Evolutionary conservation across 2,888 invertebrate genomes (phyloP), one percentile per base, ranked within the genome.

Genomic region (Cacoxenus indagator): DNA sequence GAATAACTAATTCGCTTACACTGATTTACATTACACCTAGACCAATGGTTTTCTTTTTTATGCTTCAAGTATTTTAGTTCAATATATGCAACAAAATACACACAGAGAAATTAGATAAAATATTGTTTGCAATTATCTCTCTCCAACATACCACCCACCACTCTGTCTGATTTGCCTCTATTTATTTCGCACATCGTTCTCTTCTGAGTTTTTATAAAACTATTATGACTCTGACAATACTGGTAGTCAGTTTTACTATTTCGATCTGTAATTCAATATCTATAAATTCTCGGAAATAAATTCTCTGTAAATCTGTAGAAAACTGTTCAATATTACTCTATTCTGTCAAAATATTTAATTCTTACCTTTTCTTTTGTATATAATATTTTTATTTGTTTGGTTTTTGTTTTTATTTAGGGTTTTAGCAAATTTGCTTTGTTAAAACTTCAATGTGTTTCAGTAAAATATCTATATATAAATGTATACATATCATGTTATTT

Each of bases 231-330:
- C 37, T 37, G 37, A n/a, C n/a, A n/a, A n/a, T 37, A 37, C 8
- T 37, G 8, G 8, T 14, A 37, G 14, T 37, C 37, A 37, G 2
- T 14, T 37, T 37, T 8, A 37, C 37, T 37, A 37, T 37, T 37
- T 37, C 37, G 8, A 14, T 14, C 37, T 37, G 37, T 48, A 19
- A 48, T 51, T 51, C 22, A 51, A 9, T 51, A 9, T 48, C 22
- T 17, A 17, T 48, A 19, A 51, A 51, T 9, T 51, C 22, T 62
- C 45, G 45, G 45, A 45, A 62, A 62, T 62, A 62, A 62, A 62
- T 43, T 24, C 61, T 62, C 70, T 76, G 74, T 74, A 79, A 76
- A 82, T 84, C 72, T 82, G 72, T 81, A 71, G 70, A 78, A 76
- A 80, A 72, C 26, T 73, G 64, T 62, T 71, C 67, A 64, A 70